A percentile compares a stretch with the other conserved stretches of the same genome.
phyloP scores from a whole-genome alignment of 2,113 vertebrate genomes.

The Vanacampus margaritifer region DNA sequence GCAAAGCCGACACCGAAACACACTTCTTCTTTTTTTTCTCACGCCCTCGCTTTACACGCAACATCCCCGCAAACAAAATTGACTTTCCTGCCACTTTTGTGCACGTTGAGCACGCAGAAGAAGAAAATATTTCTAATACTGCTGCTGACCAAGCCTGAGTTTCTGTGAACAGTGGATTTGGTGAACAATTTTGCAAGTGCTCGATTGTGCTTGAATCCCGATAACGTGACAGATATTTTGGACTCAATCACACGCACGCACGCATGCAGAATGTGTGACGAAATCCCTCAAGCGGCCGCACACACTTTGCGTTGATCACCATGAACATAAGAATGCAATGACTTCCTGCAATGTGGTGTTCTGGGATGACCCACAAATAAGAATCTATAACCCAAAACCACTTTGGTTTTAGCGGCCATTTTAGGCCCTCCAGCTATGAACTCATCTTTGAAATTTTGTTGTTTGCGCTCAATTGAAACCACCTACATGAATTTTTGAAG shows the following conservation, averaged over 20 bases:
- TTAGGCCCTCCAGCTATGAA: too few species aligned
- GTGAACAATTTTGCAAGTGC: conserved; percentile 35
- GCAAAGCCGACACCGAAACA: conserved; percentile 34
- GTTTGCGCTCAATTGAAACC: neutral
- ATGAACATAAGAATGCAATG: neutral
- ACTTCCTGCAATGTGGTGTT: neutral
- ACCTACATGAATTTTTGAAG: neutral
- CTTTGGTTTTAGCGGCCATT: neutral
- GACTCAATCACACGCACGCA: conserved; percentile 45
- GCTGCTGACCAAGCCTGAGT: conserved; percentile 51
- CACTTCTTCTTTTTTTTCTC: conserved; percentile 7
- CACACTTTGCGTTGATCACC: neutral
- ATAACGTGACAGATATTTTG: conserved; percentile 50
- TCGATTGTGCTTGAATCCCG: conserved; percentile 23
- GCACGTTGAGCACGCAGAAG: neutral
- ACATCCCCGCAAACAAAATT: neutral
- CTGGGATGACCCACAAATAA: neutral
- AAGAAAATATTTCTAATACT: conserved; percentile 38
- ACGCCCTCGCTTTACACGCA: conserved; percentile 19
- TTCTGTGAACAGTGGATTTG: conserved; percentile 53
- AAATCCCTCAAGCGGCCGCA: neutral
- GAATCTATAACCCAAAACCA: neutral
- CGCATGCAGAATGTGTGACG: neutral
- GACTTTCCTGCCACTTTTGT: neutral
- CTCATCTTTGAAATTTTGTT: too few species aligned